Conservation (phyloP, 1,140 invertebrate genomes). For the Odontomachus brunneus region DNA sequence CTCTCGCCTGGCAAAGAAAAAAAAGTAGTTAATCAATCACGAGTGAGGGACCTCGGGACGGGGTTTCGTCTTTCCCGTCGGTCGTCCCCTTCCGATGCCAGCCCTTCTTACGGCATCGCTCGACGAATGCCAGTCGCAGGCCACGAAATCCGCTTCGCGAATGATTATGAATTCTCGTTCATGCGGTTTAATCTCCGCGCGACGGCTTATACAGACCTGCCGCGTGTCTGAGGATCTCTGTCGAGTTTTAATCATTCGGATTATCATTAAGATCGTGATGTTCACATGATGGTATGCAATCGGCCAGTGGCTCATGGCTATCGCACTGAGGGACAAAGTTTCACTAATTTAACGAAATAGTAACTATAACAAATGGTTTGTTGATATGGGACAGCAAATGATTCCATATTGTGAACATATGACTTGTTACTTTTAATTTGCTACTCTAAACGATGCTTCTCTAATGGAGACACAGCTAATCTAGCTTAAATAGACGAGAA, state of each 20-base stretch:
- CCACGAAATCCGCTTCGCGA: slow-evolving; percentile 9
- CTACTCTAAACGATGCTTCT: no score
- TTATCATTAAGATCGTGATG: not conserved
- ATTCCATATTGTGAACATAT: no score
- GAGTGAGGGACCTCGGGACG: slow-evolving; percentile 65
- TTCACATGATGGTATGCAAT: not conserved
- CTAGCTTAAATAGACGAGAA: no score
- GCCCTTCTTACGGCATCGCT: slow-evolving; percentile 49
- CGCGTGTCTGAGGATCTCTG: not conserved
- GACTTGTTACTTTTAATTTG: no score
- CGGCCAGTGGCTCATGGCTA: not conserved
- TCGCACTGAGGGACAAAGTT: no score
- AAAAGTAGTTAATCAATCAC: slow-evolving; percentile 86
- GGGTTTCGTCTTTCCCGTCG: slow-evolving; percentile 66
- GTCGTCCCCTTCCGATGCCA: slow-evolving; percentile 46
- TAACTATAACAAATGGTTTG: no score
- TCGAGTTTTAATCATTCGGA: not conserved
- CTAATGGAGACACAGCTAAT: no score
- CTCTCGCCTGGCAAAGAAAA: slow-evolving; percentile 50
- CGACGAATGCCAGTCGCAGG: slow-evolving; percentile 27
- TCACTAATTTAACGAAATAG: no score
- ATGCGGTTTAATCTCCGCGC: slow-evolving; percentile 24
- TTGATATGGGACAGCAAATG: no score
- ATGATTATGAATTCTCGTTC: slow-evolving; percentile 34
- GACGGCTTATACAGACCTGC: not conserved